Evolutionary conservation across 2,113 vertebrate species (phyloP).

Genomic region (Indri indri): DNA sequence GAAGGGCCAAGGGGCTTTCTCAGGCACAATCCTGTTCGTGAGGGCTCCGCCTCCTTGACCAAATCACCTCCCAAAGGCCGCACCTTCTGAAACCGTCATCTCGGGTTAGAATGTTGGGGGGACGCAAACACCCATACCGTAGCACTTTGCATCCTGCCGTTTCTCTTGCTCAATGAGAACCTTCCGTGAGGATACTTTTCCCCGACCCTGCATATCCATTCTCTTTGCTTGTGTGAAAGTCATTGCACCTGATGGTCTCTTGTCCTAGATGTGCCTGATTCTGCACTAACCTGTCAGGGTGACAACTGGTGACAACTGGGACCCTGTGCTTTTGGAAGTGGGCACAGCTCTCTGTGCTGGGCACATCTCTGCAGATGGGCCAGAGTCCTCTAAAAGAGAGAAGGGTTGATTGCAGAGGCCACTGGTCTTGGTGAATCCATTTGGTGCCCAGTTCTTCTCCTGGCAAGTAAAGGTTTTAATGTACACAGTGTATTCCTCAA

Average conservation of each 20-base stretch:
- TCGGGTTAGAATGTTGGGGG: neutral
- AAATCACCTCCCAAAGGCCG: too few relatives aligned
- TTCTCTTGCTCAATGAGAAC: neutral
- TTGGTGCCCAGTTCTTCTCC: neutral
- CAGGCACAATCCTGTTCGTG: neutral
- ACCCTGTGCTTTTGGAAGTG: neutral
- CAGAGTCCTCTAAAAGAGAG: neutral
- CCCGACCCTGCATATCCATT: neutral
- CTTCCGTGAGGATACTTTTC: neutral
- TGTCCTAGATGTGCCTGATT: neutral
- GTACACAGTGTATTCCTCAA: neutral
- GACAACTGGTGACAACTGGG: neutral
- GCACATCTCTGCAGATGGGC: neutral
- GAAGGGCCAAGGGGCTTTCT: neutral
- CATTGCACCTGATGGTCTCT: neutral
- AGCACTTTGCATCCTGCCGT: neutral
- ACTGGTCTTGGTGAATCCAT: neutral
- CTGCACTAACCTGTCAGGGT: neutral
- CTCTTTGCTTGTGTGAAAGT: too few relatives aligned
- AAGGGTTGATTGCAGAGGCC: neutral
- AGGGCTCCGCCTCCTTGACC: too few relatives aligned
- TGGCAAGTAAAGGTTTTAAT: neutral
- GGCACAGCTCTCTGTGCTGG: neutral
- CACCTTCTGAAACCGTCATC: neutral
- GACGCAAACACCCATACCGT: too few relatives aligned